Evolutionary conservation across 2,888 invertebrate genomes (phyloP), one percentile per base, ranked within the genome.

Genomic region (Lasius platythorax): DNA sequence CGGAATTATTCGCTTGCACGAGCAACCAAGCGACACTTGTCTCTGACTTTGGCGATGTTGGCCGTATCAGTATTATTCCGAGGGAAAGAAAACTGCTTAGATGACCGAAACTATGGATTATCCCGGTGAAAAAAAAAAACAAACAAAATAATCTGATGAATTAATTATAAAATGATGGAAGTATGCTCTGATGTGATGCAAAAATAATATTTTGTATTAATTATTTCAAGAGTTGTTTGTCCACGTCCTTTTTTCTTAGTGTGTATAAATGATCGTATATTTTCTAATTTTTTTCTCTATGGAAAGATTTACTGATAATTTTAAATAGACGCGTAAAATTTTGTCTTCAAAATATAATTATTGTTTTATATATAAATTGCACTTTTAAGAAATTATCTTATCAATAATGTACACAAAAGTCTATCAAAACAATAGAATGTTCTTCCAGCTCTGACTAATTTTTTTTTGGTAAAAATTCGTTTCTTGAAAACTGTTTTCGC

Each of bases 1-100:
- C 50, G 53, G 68, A 78, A 78, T 68, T 68, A 68, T 68, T 68
- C 68, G 28, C 46, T 30, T 23, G 46, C 43, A 56, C 74, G 33
- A 72, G 23, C 30, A 37, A 63, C 56, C 28, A 23, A 72, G 12
- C n/a, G n/a, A 9, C 15, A 9, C 23, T 46, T n/a, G 12, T 43
- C 43, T 74, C 50, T 63, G 74, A 74, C 82, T 78, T 70, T 0
- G n/a, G 2, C 15, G 3, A 63, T 30, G 9, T 76, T 67, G 18
- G 0, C 2, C 12, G 12, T n/a, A 66, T 43, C 11, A 12, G 11
- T 64, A 12, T 46, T 23, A 37, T 37, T 53, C 18, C 4, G 8
- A 37, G 28, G 18, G 28, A 53, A 50, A 50, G 5, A 15, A 46
- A 8, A 33, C 1, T 11, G 28, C 18, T 33, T 23, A 9, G 40